Evolutionary conservation across 2,113 vertebrate species (phyloP), one percentile per base, ranked within the genome.

Genomic region (Irena cyanogastra): DNA sequence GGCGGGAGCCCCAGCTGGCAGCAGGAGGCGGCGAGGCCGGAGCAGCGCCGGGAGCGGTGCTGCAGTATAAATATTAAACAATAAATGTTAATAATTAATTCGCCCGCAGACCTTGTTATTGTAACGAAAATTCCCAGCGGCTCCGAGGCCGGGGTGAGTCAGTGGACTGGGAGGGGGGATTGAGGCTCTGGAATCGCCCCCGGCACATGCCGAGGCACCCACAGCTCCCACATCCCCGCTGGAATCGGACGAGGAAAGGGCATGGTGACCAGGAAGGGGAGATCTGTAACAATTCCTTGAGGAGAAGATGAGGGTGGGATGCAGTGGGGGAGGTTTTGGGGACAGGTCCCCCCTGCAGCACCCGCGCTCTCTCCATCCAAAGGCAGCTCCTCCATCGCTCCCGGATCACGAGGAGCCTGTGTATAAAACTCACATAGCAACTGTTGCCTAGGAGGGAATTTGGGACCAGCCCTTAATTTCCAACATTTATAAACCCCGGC

Each of bases 361-460:
- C 60, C 42, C 27, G 24, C 7, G 9, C 35, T 79, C 64, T 49
- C 69, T 82, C n/a, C 86, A 66, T n/a, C 90, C 90, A 16, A 59
- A 88, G 42, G 21, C 66, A 20, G 88, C 83, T 53, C 26, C 71
- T 86, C 66, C 83, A 16, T 91, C 30, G 12, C 77, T 80, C 54
- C 72, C 22, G 18, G 11, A 52, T 95, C 95, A 94, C 84, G 81
- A 94, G 95, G 81, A 94, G 65, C 85, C 83, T 57, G 93, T 82
- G 95, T 91, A 94, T 87, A 89, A 89, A 81, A 35, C 88, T 84
- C 47, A 15, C 94, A 50, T 95, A 94, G 95, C 94, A 96, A 96
- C 95, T 94, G 95, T 95, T 95, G 95, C 95, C 95, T 95, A 96
- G 95, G 69, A 96, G 95, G 95, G 95, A 96, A 94, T 96, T 93